Evolutionary conservation across 2,113 vertebrate genomes (phyloP), one percentile per base, ranked within the genome.

Genomic region (Sinocyclocheilus rhinocerous): DNA sequence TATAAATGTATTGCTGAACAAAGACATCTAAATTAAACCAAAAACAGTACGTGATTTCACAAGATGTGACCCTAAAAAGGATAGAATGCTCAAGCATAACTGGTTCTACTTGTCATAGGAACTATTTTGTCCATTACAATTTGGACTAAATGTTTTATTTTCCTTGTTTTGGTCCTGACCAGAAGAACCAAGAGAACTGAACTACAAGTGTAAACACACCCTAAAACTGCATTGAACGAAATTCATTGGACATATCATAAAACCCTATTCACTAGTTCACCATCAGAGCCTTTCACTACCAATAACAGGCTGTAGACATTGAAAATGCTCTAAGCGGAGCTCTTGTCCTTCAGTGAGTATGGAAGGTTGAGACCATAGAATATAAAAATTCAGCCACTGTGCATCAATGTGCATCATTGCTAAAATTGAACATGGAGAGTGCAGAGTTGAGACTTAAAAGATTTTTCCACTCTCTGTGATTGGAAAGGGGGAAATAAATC

Each of bases 401-500:
- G 76, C 36, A 33, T 59, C 20, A 55, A 6, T 80, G 84, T 33
- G 78, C 69, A 67, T 81, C 87, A 81, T 1, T 75, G 76, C 79
- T 85, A 10, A 75, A 84, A 81, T 33, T 5, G 1, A 80, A 76
- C 61, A 76, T 33, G 29, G 67, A 81, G 48, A 36, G 63, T 13
- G 26, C 39, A 18, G 42, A 45, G 84, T 79, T 69, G 70, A 76
- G 83, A 63, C 57, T 52, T 81, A 76, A 85, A 81, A 65, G 67
- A 69, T 36, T 69, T 24, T 61, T 88, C 57, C 86, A 85, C 78
- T 85, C 79, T 85, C 36, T 81, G 50, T 82, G 73, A 88, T 88
- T 88, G 75, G 67, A 88, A 69, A 33, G 72, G 73, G 24, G 87
- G 50, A 29, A 83, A 77, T 85, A 88, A 76, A 85, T 88, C 87